Evolutionary conservation across 2,888 invertebrate species (phyloP).

Genomic region (Chloroclystis v-ata): DNA sequence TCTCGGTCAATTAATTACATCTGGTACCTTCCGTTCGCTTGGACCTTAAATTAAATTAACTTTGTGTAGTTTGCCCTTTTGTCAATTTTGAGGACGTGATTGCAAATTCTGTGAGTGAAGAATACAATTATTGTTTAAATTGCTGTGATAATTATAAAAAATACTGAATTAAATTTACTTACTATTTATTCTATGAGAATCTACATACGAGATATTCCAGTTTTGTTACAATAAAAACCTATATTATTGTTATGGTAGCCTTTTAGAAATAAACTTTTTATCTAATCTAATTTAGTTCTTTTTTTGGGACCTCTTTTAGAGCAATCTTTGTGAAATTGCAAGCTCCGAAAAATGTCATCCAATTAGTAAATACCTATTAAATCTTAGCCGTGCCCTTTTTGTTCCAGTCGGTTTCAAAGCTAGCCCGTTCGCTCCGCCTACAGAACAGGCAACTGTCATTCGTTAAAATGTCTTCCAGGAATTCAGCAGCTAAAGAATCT

Average conservation of each 20-base stretch:
- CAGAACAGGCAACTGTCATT: slow-evolving; percentile 28
- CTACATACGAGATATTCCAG: too few species aligned
- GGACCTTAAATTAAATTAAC: slow-evolving; percentile 26
- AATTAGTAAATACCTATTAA: slow-evolving; percentile 10
- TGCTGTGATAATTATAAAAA: background rate
- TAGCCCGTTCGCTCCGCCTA: slow-evolving; percentile 12
- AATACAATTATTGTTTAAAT: slow-evolving; percentile 1
- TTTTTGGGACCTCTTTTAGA: too few species aligned
- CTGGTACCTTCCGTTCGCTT: slow-evolving; percentile 13
- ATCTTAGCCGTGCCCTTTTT: slow-evolving; percentile 6
- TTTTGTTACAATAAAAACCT: too few species aligned
- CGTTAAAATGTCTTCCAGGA: slow-evolving; percentile 28
- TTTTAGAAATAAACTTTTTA: too few species aligned
- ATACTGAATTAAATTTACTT: too few species aligned
- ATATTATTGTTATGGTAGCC: too few species aligned
- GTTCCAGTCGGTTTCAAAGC: background rate
- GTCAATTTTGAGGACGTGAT: slow-evolving; percentile 6
- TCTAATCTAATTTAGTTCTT: too few species aligned
- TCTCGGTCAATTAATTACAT: slow-evolving; percentile 44
- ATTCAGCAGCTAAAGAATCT: slow-evolving; percentile 37
- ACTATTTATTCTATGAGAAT: too few species aligned
- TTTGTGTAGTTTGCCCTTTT: slow-evolving; percentile 16
- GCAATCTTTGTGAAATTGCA: too few species aligned
- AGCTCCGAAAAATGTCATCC: background rate
- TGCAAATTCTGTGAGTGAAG: background rate